These are phyloP conservation scores for Dascillus cervinus DNA, from an alignment of 2,888 invertebrate species.

Conservation along the genomic window DNA sequence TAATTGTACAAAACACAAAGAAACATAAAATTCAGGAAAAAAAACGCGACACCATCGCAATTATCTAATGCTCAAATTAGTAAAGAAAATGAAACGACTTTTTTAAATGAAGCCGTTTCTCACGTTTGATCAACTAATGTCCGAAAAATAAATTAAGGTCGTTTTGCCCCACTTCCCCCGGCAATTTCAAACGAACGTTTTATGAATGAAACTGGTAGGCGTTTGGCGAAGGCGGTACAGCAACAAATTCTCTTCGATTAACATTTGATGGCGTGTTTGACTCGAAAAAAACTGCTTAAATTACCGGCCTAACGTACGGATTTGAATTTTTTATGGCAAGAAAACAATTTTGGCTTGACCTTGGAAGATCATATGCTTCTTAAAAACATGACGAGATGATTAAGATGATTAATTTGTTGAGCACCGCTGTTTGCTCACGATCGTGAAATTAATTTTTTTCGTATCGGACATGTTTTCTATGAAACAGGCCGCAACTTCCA, in stretches of 20 bases:
- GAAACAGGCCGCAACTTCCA: too few species aligned
- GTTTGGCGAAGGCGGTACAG: constrained; percentile 5
- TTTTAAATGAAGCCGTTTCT: constrained; percentile 2
- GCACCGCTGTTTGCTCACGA: too few species aligned
- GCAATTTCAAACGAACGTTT: not conserved
- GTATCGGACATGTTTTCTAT: too few species aligned
- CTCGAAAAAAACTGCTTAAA: constrained; percentile 7
- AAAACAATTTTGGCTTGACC: constrained; percentile 5
- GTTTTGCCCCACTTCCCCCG: constrained; percentile 1
- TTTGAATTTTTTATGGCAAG: constrained; percentile 6
- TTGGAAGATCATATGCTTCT: too few species aligned
- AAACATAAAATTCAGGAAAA: too few species aligned
- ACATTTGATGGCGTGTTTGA: constrained; percentile 5
- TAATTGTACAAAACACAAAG: too few species aligned
- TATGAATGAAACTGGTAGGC: constrained; percentile 7
- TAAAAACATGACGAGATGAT: too few species aligned
- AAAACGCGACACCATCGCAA: too few species aligned
- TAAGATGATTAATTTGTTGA: too few species aligned
- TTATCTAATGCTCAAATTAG: too few species aligned
- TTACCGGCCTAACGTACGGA: constrained; percentile 8
- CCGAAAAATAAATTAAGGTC: constrained; percentile 1
- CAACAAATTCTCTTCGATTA: constrained; percentile 6
- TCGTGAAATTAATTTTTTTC: too few species aligned
- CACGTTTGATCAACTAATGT: constrained; percentile 1
- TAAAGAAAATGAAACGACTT: not conserved